Conservation (phyloP, 2,797 vertebrate species). For the Florisuga fusca region DNA sequence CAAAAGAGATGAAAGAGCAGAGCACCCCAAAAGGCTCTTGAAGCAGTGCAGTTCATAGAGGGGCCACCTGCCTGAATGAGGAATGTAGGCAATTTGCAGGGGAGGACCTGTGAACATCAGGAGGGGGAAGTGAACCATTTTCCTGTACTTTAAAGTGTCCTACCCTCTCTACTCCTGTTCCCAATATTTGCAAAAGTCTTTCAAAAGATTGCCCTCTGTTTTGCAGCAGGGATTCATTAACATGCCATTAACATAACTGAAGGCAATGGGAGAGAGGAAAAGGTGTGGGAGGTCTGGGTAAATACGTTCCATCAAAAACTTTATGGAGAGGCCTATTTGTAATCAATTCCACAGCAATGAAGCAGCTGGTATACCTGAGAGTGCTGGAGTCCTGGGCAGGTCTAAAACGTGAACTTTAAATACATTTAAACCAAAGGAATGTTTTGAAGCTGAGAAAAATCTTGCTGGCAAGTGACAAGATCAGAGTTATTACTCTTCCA, state of each 20-base stretch:
- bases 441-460: conserved; percentile 17
- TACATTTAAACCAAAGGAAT: background rate
- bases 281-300: background rate
- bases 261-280: background rate
- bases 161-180: background rate
- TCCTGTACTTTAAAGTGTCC: background rate
- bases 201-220: background rate
- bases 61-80: background rate
- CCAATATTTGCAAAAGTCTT: background rate
- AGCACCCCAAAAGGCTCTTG: background rate
- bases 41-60: fast-evolving
- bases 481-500: conserved; percentile 15
- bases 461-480: background rate
- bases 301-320: fast-evolving
- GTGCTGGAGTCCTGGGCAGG: background rate
- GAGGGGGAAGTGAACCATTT: background rate
- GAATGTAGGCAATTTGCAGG: background rate
- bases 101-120: fast-evolving
- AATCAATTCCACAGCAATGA: background rate
- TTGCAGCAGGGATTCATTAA: background rate
- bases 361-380: background rate
- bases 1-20: background rate
- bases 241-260: background rate
- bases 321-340: background rate
- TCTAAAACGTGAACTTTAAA: background rate